phyloP scores from a whole-genome alignment of 2,113 vertebrate species.

The Mirza zaza region DNA sequence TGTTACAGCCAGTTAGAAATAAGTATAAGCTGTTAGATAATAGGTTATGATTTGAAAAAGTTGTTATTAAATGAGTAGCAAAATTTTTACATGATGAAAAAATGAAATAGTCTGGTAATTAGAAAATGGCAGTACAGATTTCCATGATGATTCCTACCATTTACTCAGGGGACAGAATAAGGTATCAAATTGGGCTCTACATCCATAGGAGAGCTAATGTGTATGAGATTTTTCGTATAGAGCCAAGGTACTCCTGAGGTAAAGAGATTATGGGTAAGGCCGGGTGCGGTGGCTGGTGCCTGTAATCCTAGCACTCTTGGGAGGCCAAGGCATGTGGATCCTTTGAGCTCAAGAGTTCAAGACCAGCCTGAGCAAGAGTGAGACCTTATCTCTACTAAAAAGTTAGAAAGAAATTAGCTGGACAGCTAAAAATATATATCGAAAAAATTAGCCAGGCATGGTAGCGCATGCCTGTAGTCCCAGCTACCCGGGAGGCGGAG shows the following conservation, averaged over 20 bases:
- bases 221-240: not conserved
- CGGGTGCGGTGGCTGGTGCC: too few relatives aligned
- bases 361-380: too few relatives aligned
- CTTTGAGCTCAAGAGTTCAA: too few relatives aligned
- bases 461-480: too few relatives aligned
- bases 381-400: too few relatives aligned
- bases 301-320: too few relatives aligned
- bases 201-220: not conserved
- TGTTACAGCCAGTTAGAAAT: not conserved
- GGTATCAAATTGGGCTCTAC: not conserved
- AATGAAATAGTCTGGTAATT: not conserved
- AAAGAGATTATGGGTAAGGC: not conserved
- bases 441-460: too few relatives aligned
- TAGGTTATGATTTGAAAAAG: slow-evolving; percentile 4
- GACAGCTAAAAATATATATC: too few relatives aligned
- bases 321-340: too few relatives aligned
- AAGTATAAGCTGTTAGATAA: not conserved
- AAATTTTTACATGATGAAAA: not conserved
- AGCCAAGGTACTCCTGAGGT: not conserved
- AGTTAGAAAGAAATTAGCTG: too few relatives aligned
- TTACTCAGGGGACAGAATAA: not conserved
- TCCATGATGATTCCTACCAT: not conserved
- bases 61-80: not conserved
- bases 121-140: not conserved
- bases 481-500: too few relatives aligned